Base-by-base conservation (phyloP, 1,140 invertebrate species). In the Platyscapa corneri region DNA sequence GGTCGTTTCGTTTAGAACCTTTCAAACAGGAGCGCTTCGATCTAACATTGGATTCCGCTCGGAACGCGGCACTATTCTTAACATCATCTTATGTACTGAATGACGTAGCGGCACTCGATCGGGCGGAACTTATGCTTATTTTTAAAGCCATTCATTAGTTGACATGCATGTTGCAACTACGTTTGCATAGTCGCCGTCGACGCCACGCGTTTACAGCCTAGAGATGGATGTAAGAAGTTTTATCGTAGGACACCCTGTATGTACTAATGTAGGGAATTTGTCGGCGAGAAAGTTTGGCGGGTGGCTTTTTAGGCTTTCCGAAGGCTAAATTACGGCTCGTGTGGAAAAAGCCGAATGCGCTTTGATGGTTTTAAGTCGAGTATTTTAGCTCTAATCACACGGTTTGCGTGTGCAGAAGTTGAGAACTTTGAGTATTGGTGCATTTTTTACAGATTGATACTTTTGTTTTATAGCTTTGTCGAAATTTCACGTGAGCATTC, bases 371-470 rank as follows among this genome's bases (percentile, higher is more conserved):
- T 76, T 76, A 76, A 53, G 42, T 53, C 46, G n/a, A 32, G 75
- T 53, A 78, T 78, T 78, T 78, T 30, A 60, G 32, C 49, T 70
- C 42, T 82, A 72, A 82, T 82, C 67, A 82, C 65, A 82, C 65
- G 79, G 27, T 72, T 49, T 37, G 34, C 37, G 39, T 23, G 53
- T 56, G 76, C 32, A 78, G n/a, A 23, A 80, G 23, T 80, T 7
- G 37, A 46, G 37, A 6, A 39, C 60, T 23, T 39, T 23, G 60
- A 32, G 56, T 37, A 46, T 64, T n/a, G 60, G 37, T 46, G 64
- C 42, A 72, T 82, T 82, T 82, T 72, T 82, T 27, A 65, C 67
- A 34, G 81, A 82, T 82, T 75, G 81, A 74, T 60, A 75, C 42
- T n/a, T 82, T 75, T 74, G 70, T 46, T 75, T 74, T 74, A 75